These are phyloP conservation scores for Drosophila mercatorum DNA, from an alignment of 2,888 invertebrate species.

Conservation along the genomic window DNA sequence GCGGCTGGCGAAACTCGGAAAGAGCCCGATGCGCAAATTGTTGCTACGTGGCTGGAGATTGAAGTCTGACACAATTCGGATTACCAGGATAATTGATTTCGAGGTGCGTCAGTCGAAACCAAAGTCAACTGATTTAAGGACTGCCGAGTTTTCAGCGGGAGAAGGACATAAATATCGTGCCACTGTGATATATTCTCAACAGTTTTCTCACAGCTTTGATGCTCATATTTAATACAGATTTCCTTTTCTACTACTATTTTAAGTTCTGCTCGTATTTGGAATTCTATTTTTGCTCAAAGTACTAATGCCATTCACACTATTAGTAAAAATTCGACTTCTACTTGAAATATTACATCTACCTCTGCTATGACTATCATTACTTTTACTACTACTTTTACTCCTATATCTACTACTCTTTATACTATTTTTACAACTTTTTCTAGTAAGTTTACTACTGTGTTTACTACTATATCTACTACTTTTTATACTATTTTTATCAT, in stretches of 20 bases:
- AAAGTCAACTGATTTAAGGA: slow-evolving; percentile 13
- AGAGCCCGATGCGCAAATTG: slow-evolving; percentile 26
- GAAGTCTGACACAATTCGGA: slow-evolving; percentile 51
- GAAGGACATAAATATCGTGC: not conserved
- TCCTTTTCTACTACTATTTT: not conserved
- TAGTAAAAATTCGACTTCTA: not conserved
- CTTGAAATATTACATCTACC: no score
- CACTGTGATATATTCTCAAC: no score
- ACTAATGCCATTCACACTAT: not conserved
- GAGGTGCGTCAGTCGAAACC: slow-evolving; percentile 18
- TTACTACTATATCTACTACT: not conserved
- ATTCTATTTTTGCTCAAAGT: not conserved
- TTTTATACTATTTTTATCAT: not conserved
- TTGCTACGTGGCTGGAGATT: slow-evolving; percentile 21
- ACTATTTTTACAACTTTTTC: not conserved
- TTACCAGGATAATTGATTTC: slow-evolving; percentile 53
- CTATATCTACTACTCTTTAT: not conserved
- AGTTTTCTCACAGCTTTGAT: not conserved
- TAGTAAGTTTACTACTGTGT: not conserved
- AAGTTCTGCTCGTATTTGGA: no score
- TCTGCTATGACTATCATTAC: not conserved
- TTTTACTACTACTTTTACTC: no score
- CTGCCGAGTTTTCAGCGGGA: not conserved
- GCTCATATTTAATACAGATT: not conserved
- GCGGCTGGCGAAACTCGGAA: slow-evolving; percentile 34